phyloP scores from a whole-genome alignment of 2,797 vertebrate species.

The Rhabdophis nuchalis region DNA sequence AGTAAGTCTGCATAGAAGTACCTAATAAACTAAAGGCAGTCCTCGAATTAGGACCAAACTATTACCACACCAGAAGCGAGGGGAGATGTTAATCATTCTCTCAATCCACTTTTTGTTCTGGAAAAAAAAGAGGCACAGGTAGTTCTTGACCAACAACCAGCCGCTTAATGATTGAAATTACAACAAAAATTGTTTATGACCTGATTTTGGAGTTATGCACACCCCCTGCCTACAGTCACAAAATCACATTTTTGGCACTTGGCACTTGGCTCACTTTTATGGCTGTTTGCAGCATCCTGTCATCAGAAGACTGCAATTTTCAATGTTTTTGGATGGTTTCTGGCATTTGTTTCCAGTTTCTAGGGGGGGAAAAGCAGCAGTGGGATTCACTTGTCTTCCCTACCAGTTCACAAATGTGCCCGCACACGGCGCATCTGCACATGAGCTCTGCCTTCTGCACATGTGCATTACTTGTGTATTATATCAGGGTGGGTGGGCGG shows the following conservation, averaged over 20 bases:
- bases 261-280: not conserved
- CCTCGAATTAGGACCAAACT: not conserved
- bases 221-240: not conserved
- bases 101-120: not conserved
- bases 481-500: too few relatives aligned
- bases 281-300: not conserved
- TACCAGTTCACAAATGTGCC: too few relatives aligned
- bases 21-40: not conserved
- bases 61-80: not conserved
- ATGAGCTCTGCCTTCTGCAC: too few relatives aligned
- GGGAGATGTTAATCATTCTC: not conserved
- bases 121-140: not conserved
- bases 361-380: too few relatives aligned
- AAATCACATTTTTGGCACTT: not conserved
- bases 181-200: not conserved
- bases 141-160: not conserved
- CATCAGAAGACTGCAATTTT: not conserved
- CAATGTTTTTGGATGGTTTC: not conserved
- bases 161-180: not conserved
- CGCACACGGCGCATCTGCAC: too few relatives aligned
- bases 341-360: not conserved
- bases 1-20: not conserved
- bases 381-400: too few relatives aligned
- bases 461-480: too few relatives aligned
- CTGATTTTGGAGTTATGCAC: not conserved